Evolutionary conservation across 2,113 vertebrate species (phyloP), one percentile per base, ranked within the genome.

Genomic region (Thamnaconus septentrionalis): DNA sequence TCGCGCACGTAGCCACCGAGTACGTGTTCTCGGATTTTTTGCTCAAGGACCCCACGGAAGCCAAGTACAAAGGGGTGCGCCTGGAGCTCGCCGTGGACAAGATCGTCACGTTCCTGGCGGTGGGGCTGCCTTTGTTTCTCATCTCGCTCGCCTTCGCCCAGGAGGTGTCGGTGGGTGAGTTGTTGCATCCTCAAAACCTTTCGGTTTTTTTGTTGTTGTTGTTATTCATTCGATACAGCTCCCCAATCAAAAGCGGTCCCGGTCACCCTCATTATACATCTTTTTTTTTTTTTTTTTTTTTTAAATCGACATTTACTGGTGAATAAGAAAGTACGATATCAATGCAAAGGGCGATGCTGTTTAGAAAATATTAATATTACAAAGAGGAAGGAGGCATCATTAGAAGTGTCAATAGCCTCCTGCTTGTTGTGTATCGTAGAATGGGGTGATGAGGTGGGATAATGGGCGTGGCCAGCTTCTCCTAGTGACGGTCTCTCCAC

Each of bases 131-230:
- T 9, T 90, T 98, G 82, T 93, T 98, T 44, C 95, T 98, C 74
- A 97, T 98, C 86, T 98, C 97, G 0, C 93, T 98, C 41, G 96
- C 96, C 52, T 98, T 96, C 76, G 96, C 97, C 1, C 97, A 98
- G 80, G 96, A 98, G 84, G 90, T 98, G 74, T 97, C 95, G 2
- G 93, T 95, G 0, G 96, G 96, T 98, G 86, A 93, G 92, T 91
- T 9, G 48, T 4, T n/a, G 10, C 3, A 50, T 9, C 48, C 18
- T 31, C 18, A 31, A 31, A 31, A 31, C 18, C 18, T 31, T 31
- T 31, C 18, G 18, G 18, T 31, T 31, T 31, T 31, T 31, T 31
- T 31, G 2, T 31, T 31, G 1, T 31, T 31, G 2, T 31, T 31
- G 18, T 31, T 31, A 31, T 31, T 31, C 18, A 31, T 31, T 31